Conservation (phyloP, 2,113 vertebrate species). For the Glaucidium brasilianum region DNA sequence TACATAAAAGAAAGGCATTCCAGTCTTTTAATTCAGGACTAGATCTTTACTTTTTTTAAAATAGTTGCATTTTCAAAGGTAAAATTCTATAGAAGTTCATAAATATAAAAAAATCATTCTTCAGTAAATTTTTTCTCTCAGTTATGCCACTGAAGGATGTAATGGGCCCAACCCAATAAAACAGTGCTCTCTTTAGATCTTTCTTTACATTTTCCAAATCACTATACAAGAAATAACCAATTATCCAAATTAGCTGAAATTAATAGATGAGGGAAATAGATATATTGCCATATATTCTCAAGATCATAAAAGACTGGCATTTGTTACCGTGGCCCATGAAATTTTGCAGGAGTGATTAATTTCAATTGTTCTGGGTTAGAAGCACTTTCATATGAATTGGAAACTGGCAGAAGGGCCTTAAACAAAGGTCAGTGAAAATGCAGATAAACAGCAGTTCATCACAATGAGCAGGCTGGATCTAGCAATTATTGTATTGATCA, state of each 20-base stretch:
- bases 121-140: background rate
- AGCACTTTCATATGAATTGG: background rate
- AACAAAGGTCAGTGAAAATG: background rate
- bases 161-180: background rate
- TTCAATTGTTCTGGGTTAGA: background rate
- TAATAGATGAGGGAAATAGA: background rate
- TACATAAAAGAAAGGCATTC: background rate
- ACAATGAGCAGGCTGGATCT: background rate
- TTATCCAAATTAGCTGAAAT: background rate
- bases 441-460: slow-evolving; percentile 2
- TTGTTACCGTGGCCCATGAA: background rate
- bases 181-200: background rate
- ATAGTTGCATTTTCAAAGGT: background rate
- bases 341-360: background rate
- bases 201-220: background rate
- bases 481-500: background rate
- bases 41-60: too few relatives aligned
- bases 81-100: background rate
- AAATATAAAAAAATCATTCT: background rate
- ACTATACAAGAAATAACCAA: background rate
- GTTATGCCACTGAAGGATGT: background rate
- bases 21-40: background rate
- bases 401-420: background rate
- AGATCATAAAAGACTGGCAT: background rate
- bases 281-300: background rate